A percentile compares a stretch with the other conserved stretches of the same genome.
Conservation (phyloP, 2,113 vertebrate genomes). For the Paradoxurus hermaphroditus region DNA sequence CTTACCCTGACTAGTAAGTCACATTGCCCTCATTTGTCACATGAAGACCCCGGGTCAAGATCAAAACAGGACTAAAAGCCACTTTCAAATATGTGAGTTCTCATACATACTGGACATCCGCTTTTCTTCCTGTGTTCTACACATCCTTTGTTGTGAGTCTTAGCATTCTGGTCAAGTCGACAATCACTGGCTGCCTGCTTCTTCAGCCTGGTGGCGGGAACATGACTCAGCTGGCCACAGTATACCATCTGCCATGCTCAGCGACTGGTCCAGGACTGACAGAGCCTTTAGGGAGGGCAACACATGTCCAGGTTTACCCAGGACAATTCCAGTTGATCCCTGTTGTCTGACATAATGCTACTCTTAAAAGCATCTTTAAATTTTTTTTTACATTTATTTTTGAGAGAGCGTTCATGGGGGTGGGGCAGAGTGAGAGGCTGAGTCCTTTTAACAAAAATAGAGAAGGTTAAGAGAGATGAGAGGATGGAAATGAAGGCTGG, state of each 20-base stretch:
- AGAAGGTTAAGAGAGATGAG: not conserved
- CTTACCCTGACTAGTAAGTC: not conserved
- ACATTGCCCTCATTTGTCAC: not conserved
- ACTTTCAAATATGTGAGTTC: not conserved
- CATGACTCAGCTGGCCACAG: not conserved
- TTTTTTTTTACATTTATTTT: no score
- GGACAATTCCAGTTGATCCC: not conserved
- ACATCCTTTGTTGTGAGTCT: not conserved
- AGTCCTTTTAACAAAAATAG: not conserved
- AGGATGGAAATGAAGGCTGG: not conserved
- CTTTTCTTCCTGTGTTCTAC: not conserved
- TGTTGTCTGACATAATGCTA: not conserved
- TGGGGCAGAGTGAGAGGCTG: no score
- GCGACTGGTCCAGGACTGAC: accelerated
- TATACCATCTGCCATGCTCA: not conserved
- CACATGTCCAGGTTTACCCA: not conserved
- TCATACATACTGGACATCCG: not conserved
- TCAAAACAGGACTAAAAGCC: not conserved
- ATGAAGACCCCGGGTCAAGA: not conserved
- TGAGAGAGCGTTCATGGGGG: no score
- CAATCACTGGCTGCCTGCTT: not conserved
- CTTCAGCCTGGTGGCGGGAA: not conserved
- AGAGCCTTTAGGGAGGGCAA: not conserved
- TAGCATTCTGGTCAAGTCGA: not conserved
- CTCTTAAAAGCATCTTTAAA: not conserved